Evolutionary conservation across 2,113 vertebrate genomes (phyloP).

Genomic region (Pseudopodoces humilis): DNA sequence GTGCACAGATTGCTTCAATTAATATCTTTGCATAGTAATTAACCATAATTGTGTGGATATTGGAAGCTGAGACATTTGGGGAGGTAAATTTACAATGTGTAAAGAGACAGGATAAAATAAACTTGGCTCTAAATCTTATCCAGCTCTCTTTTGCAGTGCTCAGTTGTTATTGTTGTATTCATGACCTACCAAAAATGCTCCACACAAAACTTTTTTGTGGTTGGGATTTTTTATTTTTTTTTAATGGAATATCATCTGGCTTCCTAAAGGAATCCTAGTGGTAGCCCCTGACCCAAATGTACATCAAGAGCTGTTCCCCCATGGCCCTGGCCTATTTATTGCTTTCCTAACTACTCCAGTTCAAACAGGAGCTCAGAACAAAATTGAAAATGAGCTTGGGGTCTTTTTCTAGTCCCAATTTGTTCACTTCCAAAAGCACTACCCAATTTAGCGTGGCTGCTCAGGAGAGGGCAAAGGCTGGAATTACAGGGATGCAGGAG

Average conservation of each 20-base stretch:
- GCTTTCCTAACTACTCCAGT: slow-evolving; percentile 46
- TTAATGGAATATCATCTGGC: not conserved
- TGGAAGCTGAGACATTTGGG: not conserved
- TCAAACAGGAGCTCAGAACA: slow-evolving; percentile 57
- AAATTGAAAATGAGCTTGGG: slow-evolving; percentile 71
- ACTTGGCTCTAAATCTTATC: not conserved
- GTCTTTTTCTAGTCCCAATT: slow-evolving; percentile 47
- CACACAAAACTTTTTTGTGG: not conserved
- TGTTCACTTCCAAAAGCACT: slow-evolving; percentile 54
- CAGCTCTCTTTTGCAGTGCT: not conserved
- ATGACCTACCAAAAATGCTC: not conserved
- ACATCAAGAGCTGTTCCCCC: slow-evolving; percentile 57
- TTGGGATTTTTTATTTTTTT: not conserved
- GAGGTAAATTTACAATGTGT: fast-evolving
- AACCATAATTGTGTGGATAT: not conserved
- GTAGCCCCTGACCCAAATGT: slow-evolving; percentile 63
- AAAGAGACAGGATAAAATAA: not conserved
- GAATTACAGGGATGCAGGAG: not conserved
- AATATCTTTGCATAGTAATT: not conserved
- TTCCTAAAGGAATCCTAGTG: slow-evolving; percentile 45
- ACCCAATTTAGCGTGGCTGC: slow-evolving; percentile 63
- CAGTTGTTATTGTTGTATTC: not conserved
- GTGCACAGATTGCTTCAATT: not conserved
- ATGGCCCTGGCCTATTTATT: slow-evolving; percentile 74
- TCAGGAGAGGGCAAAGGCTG: slow-evolving; percentile 53